A percentile compares a stretch with the other conserved stretches of the same genome.
These are phyloP conservation scores for Cantharis flavilabris DNA, from an alignment of 2,888 invertebrate genomes.

Conservation along the genomic window DNA sequence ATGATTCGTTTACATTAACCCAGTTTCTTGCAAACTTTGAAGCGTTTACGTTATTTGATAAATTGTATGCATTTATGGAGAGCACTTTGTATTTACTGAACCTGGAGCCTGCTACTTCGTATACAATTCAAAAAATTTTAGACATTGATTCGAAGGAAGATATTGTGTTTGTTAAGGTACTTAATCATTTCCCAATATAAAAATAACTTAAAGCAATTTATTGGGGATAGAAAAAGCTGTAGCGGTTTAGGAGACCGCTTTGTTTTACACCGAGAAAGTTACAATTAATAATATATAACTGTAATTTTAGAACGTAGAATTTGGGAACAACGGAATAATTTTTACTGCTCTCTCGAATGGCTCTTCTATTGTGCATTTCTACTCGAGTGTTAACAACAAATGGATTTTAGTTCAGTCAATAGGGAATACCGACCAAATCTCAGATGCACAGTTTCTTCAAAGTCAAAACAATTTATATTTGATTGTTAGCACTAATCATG, in stretches of 20 bases:
- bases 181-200: background rate
- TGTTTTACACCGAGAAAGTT: no score
- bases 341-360: slow-evolving; percentile 19
- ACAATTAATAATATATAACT: background rate
- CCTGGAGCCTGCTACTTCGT: background rate
- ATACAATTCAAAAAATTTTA: background rate
- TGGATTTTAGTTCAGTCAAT: slow-evolving; percentile 21
- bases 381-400: slow-evolving; percentile 10
- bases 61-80: slow-evolving; percentile 26
- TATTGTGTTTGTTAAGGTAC: background rate
- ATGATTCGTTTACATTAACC: background rate
- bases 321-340: slow-evolving; percentile 16
- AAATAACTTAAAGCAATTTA: background rate
- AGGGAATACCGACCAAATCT: background rate
- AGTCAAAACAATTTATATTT: slow-evolving; percentile 39
- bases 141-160: background rate
- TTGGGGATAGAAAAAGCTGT: no score
- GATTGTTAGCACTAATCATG: slow-evolving; percentile 36
- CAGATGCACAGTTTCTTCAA: slow-evolving; percentile 43
- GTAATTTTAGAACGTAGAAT: slow-evolving; percentile 18
- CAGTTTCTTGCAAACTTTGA: background rate
- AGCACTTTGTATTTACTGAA: slow-evolving; percentile 25
- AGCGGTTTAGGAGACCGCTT: no score
- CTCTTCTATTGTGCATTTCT: slow-evolving; percentile 23
- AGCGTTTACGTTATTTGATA: slow-evolving; percentile 31